Percentiles rank a stretch among this genome's conserved stretches.
These are phyloP conservation scores for Puffinus mauretanicus DNA, from an alignment of 2,113 vertebrate genomes.

Conservation along the genomic window DNA sequence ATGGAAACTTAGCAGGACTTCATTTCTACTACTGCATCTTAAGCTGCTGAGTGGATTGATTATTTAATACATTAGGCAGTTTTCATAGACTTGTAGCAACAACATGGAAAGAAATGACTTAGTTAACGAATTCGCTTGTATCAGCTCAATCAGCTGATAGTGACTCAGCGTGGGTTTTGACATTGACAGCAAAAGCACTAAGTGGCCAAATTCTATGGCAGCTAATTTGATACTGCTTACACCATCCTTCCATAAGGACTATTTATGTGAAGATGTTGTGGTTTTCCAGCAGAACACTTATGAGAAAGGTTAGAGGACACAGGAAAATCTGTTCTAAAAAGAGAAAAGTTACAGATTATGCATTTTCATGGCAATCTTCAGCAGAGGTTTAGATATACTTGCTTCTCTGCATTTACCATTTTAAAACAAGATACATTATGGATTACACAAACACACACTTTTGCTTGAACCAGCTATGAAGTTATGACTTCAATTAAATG, in stretches of 20 bases:
- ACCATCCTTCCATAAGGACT: background rate
- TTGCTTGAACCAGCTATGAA: background rate
- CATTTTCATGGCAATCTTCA: background rate
- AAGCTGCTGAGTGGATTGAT: background rate
- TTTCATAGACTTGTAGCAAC: background rate
- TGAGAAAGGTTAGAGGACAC: background rate
- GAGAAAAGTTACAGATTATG: background rate
- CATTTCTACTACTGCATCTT: background rate
- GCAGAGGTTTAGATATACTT: background rate
- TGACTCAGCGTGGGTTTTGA: slow-evolving; percentile 28
- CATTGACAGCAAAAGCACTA: background rate
- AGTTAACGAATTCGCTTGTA: background rate
- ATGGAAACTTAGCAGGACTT: background rate
- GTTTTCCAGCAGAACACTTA: background rate
- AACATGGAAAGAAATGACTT: background rate
- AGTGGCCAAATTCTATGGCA: slow-evolving; percentile 19
- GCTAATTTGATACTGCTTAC: slow-evolving; percentile 54
- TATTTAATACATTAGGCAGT: background rate
- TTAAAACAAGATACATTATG: background rate
- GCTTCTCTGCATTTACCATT: background rate
- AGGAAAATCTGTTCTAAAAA: background rate
- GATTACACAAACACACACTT: background rate
- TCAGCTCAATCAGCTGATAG: background rate
- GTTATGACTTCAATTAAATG: background rate
- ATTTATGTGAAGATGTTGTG: background rate